Base-by-base conservation (phyloP, 2,888 invertebrate genomes). In the Cheilosia grossa region DNA sequence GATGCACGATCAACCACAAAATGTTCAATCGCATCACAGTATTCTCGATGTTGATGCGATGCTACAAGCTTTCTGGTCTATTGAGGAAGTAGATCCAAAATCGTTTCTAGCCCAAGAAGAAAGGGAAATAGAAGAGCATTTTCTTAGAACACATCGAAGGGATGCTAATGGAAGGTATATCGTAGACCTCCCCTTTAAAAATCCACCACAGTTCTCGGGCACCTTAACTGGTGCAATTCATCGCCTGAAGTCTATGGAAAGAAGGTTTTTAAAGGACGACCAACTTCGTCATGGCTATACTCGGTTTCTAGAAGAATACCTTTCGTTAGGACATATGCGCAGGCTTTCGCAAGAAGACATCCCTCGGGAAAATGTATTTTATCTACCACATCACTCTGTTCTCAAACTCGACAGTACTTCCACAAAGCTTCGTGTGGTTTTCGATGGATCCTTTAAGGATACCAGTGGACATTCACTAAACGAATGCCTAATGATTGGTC, bases 321-420 rank as follows among this genome's bases (percentile, higher is more conserved):
- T 82, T 13, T 40, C 21, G 9, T 58, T 86, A 33, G 83, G 79
- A 2, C 87, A 87, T 17, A 87, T 87, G 86, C 56, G 66, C n/a
- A 33, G 51, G 27, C 15, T 87, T 21, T 24, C 56, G 13, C 58
- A 42, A 4, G 15, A 24, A 0, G 47, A 67, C n/a, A 86, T 87
- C 10, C 80, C 27, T 87, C 30, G 30, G 30, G 9, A 30, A 9
- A 30, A 30, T 30, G 30, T 30, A 2, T 30, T 30, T 30, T 30
- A 77, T n/a, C 37, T 77, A 1, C 74, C 74, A 33, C 58, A 74
- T 30, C 58, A 53, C 7, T 13, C 51, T 13, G 51, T 24, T 21
- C 27, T 53, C 3, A 53, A 66, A 58, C 17, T 59, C 53, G 17
- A 27, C 44, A 67, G 47, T 19, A 27, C 1, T 80, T 82, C 54